Evolutionary conservation across 2,888 invertebrate species (phyloP), one percentile per base, ranked within the genome.

Genomic region (Hoplodrina ambigua): DNA sequence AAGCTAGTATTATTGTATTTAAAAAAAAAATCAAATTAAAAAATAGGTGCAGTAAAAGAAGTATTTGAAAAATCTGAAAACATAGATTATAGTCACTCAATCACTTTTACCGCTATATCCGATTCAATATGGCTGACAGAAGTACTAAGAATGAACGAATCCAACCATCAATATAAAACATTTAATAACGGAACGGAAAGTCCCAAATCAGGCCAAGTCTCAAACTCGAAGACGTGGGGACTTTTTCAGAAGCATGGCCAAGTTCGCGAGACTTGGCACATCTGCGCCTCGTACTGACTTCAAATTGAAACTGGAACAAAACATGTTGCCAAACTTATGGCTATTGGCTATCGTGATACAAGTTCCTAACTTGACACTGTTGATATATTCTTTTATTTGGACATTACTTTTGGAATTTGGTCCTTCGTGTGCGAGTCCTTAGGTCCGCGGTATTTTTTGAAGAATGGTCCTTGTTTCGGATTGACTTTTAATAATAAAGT

Each of bases 291-390:
- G 58, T 64, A 68, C 75, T 72, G 80, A 68, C 74, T 84, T 75
- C 69, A 81, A 81, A 85, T 85, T 85, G 84, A 83, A 84, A 83
- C 84, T 68, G 64, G 66, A 75, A 79, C 78, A 69, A 71, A 83
- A 82, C 83, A 84, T 75, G 84, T 76, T 62, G 71, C 63, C 71
- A 72, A 83, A 82, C 75, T 82, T 78, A 78, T 75, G 77, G 81
- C 82, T 71, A 76, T 78, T 78, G 68, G 73, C 75, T 58, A 62
- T 69, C 69, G 69, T 63, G 70, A 77, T 78, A 70, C 80, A 78
- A 80, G 78, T 83, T 78, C 53, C 64, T 64, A 72, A 80, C 79
- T 79, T 59, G 46, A 60, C 56, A 53, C 17, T 65, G 57, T 66
- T 53, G 55, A 65, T 58, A 41, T 30, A 64, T 74, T 69, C 60